Percentiles rank a stretch among this genome's conserved stretches.
Conservation (phyloP, 1,140 invertebrate species). For the Coptotermes formosanus region DNA sequence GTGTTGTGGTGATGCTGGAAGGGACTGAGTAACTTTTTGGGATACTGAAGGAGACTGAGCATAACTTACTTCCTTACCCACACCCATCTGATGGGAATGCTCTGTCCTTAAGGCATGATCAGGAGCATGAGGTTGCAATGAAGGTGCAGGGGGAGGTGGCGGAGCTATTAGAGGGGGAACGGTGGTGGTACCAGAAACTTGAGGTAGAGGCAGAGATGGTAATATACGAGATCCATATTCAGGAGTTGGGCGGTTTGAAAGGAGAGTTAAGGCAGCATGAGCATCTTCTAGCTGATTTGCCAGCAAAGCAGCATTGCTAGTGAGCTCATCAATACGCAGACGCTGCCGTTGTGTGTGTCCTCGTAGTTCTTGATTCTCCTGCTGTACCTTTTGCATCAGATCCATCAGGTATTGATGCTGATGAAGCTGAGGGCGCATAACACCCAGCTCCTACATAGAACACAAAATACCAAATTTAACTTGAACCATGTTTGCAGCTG, state of each 20-base stretch:
- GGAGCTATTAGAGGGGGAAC: conserved; percentile 37
- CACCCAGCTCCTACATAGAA: neutral
- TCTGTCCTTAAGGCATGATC: neutral
- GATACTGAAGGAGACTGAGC: neutral
- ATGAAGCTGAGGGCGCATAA: neutral
- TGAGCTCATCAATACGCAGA: conserved; percentile 29
- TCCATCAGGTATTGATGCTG: neutral
- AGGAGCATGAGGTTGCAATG: conserved; percentile 17
- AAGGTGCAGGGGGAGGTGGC: conserved; percentile 37
- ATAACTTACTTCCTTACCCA: conserved; percentile 15
- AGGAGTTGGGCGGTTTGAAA: conserved; percentile 34
- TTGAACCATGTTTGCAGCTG: no score
- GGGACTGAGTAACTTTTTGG: neutral
- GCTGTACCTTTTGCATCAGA: neutral
- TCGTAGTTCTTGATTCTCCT: conserved; percentile 31
- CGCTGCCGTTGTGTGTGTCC: conserved; percentile 19
- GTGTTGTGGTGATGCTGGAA: neutral
- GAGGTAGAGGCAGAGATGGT: conserved; percentile 37
- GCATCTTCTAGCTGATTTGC: conserved; percentile 21
- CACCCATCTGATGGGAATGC: neutral
- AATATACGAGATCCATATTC: conserved; percentile 37
- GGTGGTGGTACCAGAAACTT: conserved; percentile 30
- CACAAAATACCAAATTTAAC: neutral
- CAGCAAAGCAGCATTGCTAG: neutral
- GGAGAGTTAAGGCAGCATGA: conserved; percentile 30